A percentile compares a stretch with the other conserved stretches of the same genome.
These are phyloP conservation scores for Omphaloscelis lunosa DNA, from an alignment of 2,888 invertebrate species.

Conservation along the genomic window DNA sequence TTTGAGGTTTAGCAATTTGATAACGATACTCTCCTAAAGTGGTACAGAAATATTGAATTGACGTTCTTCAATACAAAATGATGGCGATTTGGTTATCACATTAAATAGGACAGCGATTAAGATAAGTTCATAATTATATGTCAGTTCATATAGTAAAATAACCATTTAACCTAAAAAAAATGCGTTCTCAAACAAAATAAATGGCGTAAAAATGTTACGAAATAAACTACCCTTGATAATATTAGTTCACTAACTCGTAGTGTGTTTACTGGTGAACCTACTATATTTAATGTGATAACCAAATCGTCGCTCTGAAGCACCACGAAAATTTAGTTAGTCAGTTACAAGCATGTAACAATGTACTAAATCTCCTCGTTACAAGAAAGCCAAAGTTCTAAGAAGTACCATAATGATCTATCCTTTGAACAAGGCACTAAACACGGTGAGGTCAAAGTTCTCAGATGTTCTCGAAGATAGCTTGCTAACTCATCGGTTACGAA, in stretches of 20 bases:
- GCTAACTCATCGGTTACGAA: constrained; percentile 60
- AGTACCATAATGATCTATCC: constrained; percentile 53
- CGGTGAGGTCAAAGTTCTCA: constrained; percentile 45
- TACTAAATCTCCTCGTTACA: constrained; percentile 22
- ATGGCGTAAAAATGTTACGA: no score
- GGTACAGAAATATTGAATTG: background rate
- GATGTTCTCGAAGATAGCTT: constrained; percentile 51
- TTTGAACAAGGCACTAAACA: constrained; percentile 47
- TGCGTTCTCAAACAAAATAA: no score
- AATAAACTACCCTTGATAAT: no score
- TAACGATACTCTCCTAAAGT: background rate
- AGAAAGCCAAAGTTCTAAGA: constrained; percentile 43
- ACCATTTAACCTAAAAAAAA: no score
- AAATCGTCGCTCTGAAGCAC: background rate
- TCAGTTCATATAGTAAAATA: no score
- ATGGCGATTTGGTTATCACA: no score
- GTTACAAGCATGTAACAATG: background rate
- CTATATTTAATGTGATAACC: no score
- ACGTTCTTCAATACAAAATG: background rate
- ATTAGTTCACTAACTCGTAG: no score
- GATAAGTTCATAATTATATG: no score
- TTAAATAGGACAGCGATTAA: no score
- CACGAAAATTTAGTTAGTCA: background rate
- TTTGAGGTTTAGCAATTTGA: background rate
- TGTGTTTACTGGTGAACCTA: no score